These are phyloP conservation scores for Oncorhynchus gorbuscha DNA, from an alignment of 2,113 vertebrate genomes.

Conservation along the genomic window DNA sequence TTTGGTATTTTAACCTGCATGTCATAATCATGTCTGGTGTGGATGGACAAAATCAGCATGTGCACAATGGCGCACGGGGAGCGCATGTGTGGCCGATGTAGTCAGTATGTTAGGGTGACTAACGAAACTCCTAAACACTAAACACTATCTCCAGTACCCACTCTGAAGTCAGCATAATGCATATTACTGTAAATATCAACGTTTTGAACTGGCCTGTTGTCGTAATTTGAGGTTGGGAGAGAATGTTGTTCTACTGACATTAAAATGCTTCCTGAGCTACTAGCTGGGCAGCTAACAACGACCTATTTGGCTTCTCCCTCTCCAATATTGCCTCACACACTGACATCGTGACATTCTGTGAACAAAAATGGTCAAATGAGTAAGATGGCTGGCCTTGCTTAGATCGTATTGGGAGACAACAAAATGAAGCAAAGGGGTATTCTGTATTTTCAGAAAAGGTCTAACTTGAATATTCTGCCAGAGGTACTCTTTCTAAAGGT, in stretches of 20 bases:
- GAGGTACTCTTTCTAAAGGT: too few species aligned
- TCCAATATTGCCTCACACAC: constrained; percentile 6
- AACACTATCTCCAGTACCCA: too few species aligned
- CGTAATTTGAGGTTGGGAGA: constrained; percentile 8
- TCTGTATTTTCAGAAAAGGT: not conserved
- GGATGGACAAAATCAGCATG: too few species aligned
- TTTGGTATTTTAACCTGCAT: too few species aligned
- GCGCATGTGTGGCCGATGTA: too few species aligned
- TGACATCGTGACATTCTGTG: constrained; percentile 8
- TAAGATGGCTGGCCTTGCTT: not conserved
- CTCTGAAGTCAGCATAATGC: constrained; percentile 13
- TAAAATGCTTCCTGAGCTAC: constrained; percentile 37
- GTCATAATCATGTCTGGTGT: too few species aligned
- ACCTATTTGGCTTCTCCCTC: constrained; percentile 15
- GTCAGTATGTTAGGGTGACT: too few species aligned
- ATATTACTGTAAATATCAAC: not conserved
- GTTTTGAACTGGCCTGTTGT: constrained; percentile 21
- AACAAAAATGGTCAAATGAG: too few species aligned
- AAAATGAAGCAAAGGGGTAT: not conserved
- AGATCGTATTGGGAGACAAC: not conserved
- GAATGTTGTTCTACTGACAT: constrained; percentile 37
- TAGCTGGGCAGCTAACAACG: constrained; percentile 36
- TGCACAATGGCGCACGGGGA: too few species aligned
- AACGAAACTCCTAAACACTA: too few species aligned
- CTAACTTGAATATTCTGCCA: not conserved